A percentile compares a stretch with the other conserved stretches of the same genome.
These are phyloP conservation scores for Epinephelus lanceolatus DNA, from an alignment of 2,113 vertebrate genomes.

Conservation along the genomic window DNA sequence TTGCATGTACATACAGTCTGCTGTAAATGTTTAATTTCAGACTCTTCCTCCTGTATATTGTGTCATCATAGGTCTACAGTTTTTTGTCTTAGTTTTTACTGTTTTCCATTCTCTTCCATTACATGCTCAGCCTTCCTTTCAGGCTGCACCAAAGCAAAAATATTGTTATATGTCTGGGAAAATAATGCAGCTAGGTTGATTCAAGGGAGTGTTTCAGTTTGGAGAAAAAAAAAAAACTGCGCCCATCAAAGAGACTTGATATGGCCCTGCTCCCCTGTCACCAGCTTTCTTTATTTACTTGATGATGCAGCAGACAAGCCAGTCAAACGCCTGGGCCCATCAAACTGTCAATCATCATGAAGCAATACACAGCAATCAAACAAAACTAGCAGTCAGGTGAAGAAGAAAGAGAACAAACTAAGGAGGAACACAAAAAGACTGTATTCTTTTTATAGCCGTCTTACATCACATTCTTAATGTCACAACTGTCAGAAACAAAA, in stretches of 20 bases:
- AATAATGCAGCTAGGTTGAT: conserved; percentile 12
- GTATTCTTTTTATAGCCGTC: conserved; percentile 36
- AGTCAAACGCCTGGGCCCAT: conserved; percentile 35
- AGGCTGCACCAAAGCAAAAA: neutral
- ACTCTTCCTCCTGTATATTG: neutral
- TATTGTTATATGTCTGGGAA: neutral
- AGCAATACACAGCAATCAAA: conserved; percentile 47
- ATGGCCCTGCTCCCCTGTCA: conserved; percentile 33
- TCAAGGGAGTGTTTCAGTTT: conserved; percentile 9
- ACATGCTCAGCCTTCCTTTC: neutral
- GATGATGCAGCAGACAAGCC: conserved; percentile 53
- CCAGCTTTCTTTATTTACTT: conserved; percentile 39
- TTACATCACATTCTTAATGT: conserved; percentile 23
- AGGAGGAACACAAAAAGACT: conserved; percentile 21
- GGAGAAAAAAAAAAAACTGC: conserved; percentile 11
- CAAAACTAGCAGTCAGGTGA: conserved; percentile 31
- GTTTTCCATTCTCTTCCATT: neutral
- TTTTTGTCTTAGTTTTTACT: neutral
- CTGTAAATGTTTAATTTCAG: too few relatives aligned
- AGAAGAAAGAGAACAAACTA: conserved; percentile 26
- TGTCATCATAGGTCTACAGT: neutral
- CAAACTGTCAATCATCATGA: conserved; percentile 55
- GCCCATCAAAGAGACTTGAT: conserved; percentile 25
- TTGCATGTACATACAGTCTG: too few relatives aligned
- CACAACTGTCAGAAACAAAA: conserved; percentile 34